These are phyloP conservation scores for Drosophila phalerata DNA, from an alignment of 2,888 invertebrate genomes.

Conservation along the genomic window DNA sequence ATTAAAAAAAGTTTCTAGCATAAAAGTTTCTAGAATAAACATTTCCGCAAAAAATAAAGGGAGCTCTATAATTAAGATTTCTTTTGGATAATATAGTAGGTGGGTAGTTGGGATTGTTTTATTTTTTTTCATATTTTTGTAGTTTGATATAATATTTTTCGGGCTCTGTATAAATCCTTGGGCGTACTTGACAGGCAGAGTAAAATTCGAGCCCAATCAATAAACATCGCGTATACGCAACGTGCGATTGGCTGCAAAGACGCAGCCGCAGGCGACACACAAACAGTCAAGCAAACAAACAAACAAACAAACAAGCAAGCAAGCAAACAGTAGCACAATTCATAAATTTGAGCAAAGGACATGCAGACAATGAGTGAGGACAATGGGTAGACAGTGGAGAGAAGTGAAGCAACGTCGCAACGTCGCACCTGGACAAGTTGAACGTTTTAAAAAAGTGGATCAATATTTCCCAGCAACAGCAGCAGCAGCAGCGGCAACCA, in stretches of 20 bases:
- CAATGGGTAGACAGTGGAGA: not conserved
- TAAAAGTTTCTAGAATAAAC: too few relatives aligned
- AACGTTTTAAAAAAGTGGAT: constrained; percentile 60
- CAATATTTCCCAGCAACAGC: constrained; percentile 63
- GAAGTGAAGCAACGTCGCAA: constrained; percentile 9
- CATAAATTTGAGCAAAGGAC: constrained; percentile 62
- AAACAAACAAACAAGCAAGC: constrained; percentile 23
- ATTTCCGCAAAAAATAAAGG: not conserved
- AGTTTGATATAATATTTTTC: not conserved
- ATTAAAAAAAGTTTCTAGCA: not conserved
- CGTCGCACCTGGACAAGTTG: constrained; percentile 58
- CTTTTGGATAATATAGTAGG: not conserved
- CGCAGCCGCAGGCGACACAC: constrained; percentile 50
- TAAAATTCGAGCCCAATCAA: constrained; percentile 51
- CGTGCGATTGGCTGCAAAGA: constrained; percentile 45
- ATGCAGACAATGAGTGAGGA: constrained; percentile 16
- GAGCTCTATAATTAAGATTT: constrained; percentile 6
- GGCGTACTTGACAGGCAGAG: not conserved
- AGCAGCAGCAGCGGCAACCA: constrained; percentile 38
- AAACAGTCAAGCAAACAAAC: constrained; percentile 38
- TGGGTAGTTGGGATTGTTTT: too few relatives aligned
- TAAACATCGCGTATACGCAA: constrained; percentile 74
- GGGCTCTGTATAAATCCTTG: not conserved
- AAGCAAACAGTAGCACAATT: constrained; percentile 54
- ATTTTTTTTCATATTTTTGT: not conserved